phyloP scores from a whole-genome alignment of 2,797 vertebrate genomes.

The Cichlasoma orientale region DNA sequence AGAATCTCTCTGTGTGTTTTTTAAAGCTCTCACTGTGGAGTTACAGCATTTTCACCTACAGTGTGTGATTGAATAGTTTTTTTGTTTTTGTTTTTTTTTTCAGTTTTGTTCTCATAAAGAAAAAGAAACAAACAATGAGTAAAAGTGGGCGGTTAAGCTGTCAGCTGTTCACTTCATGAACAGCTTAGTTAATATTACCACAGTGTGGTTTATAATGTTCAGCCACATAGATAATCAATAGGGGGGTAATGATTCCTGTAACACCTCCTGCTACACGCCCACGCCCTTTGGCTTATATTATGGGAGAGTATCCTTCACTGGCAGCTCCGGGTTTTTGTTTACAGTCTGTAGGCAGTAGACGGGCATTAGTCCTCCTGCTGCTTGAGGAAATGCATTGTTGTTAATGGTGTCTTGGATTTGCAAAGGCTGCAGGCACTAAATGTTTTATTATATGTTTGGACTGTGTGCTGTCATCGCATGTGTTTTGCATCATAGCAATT shows the following conservation, averaged over 20 bases:
- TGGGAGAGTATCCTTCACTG: slow-evolving; percentile 47
- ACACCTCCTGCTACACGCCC: slow-evolving; percentile 17
- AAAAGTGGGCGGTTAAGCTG: background rate
- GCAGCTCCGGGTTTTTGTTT: slow-evolving; percentile 19
- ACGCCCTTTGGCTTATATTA: slow-evolving; percentile 23
- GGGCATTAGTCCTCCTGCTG: background rate
- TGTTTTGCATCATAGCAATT: background rate
- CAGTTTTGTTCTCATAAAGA: background rate
- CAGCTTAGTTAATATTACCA: background rate
- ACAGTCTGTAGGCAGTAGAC: background rate
- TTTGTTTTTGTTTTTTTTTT: too few species aligned
- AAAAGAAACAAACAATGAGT: background rate
- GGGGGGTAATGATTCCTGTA: slow-evolving; percentile 39
- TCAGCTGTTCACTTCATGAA: background rate
- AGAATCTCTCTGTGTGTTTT: too few species aligned
- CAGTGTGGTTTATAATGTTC: background rate
- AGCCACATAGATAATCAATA: slow-evolving; percentile 18
- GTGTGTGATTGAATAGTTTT: background rate
- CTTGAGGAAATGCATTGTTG: background rate
- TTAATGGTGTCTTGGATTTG: background rate
- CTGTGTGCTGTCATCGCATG: background rate
- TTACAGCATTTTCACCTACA: background rate
- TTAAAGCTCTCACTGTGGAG: too few species aligned
- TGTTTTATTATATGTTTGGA: background rate
- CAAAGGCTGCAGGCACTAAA: background rate